Base-by-base conservation (phyloP, 2,888 invertebrate genomes). In the Eudemis profundana region DNA sequence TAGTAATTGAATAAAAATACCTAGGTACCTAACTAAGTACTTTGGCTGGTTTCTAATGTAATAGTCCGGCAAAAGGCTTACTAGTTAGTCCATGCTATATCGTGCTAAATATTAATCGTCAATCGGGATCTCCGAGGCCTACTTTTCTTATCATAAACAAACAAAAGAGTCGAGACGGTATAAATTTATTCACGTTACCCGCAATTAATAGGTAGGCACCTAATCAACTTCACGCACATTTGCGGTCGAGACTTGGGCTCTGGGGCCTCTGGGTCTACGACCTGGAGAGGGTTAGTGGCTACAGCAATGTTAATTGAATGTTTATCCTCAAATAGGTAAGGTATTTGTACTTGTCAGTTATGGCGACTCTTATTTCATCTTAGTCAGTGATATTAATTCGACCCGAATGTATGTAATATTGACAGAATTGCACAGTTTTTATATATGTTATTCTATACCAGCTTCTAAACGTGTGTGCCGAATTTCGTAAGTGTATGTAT, bases 191-290 rank as follows among this genome's bases (percentile, higher is more conserved):
- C 38, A 29, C 54, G 33, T 17, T 40, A 29, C 27, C 46, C 36
- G 54, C 54, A 62, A 62, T 54, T 62, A 62, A 62, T 62, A 62
- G 14, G 49, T 54, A 62, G 47, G 54, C 54, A 62, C 46, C 47
- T 23, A 54, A 40, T 54, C 40, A 46, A 54, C 38, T 36, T 27
- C 54, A 54, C 62, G 62, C 54, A 54, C 62, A 54, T 46, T 46
- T 21, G 36, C 19, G n/a, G 7, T 23, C 33, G 7, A 33, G 33
- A 0, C 33, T n/a, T n/a, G n/a, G 33, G 33, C 33, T n/a, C n/a
- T 8, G 5, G 33, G 8, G 33, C 8, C n/a, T n/a, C n/a, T 47
- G 4, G 54, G 61, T 46, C 53, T 51, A 44, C 51, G 33, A 51
- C 61, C 61, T 15, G 14, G 5, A 21, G 1, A 33, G 33, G 19